Base-by-base conservation (phyloP, 2,113 vertebrate genomes). In the Oreochromis aureus region DNA sequence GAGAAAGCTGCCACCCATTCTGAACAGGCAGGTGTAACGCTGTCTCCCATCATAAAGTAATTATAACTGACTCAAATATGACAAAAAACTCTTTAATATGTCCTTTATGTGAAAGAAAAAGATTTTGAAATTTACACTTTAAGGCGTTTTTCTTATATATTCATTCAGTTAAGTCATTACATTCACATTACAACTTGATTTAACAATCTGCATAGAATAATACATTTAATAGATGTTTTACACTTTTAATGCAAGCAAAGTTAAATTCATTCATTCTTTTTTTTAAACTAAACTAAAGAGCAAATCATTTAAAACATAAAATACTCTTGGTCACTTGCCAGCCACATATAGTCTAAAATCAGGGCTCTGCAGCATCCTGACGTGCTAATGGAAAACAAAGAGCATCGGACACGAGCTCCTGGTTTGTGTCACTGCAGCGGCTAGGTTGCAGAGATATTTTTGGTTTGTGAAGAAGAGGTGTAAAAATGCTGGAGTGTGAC, bases 391-490 rank as follows among this genome's bases (percentile, higher is more conserved):
- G 84, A 91, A 94, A 91, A 83, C 34, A 85, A 81, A 87, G 59
- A 18, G 19, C 69, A 7, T 80, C 24, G 76, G 19, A 48, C 83
- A 51, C 7, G 12, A 63, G 53, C 80, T 87, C 27, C 71, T 88
- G 89, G 46, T 76, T 91, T 55, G 73, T 73, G 66, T 94, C 90
- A 51, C 81, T 80, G 80, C 78, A 11, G 54, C n/a, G 18, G 22
- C 36, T 81, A 54, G 88, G 30, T 44, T 73, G 16, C 36, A 16
- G 80, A 73, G 83, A 91, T 91, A 92, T 94, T 93, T 92, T 91
- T 87, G 87, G 89, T 93, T 83, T 61, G 34, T 90, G 76, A 92
- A 87, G 87, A 86, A 87, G 84, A 92, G 81, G 91, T 85, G 83
- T 89, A 80, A 91, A 91, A 91, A 87, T 88, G 88, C 34, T 66